Base-by-base conservation (phyloP, 2,888 invertebrate species). In the Cantharis rufa region DNA sequence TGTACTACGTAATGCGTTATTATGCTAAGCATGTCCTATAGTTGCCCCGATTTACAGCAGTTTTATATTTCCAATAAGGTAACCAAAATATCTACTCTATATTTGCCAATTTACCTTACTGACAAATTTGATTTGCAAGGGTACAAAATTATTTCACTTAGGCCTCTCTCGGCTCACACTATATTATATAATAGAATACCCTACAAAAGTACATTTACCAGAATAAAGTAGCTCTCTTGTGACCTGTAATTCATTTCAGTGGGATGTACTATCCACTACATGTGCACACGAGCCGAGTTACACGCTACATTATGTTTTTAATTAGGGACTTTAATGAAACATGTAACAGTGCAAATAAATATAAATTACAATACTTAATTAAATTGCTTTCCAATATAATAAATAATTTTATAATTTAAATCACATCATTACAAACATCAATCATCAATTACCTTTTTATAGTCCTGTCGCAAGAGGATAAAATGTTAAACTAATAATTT, bases 211-310 rank as follows among this genome's bases (percentile, higher is more conserved):
- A 74, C 74, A 70, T 74, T 74, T 74, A 74, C 74, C 48, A 74
- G 74, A 74, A 74, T 69, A 74, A 74, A 74, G 74, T 74, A 70
- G 74, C 69, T 74, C 74, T 70, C 74, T 48, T 10, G 70, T 48
- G 74, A 74, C 74, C 70, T 70, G 74, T 74, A 74, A 74, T 74
- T 74, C 74, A 74, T 74, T 74, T 74, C 69, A 64, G 74, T 70
- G 64, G 74, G 70, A 21, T 74, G 32, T 66, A 63, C 74, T 64
- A 70, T 74, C 70, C 74, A 64, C 69, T 74, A 32, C 32, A 32
- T 74, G 63, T 63, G 64, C 70, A 70, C 64, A 63, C 74, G 15
- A 27, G 16, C 62, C 24, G 64, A 48, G 63, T 18, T 69, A 70
- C 69, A 70, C 21, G n/a, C 63, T 74, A 74, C 69, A 69, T 74